Percentiles rank a stretch among this genome's conserved stretches.
These are phyloP conservation scores for Yponomeuta malinellus DNA, from an alignment of 2,888 invertebrate species.

Conservation along the genomic window DNA sequence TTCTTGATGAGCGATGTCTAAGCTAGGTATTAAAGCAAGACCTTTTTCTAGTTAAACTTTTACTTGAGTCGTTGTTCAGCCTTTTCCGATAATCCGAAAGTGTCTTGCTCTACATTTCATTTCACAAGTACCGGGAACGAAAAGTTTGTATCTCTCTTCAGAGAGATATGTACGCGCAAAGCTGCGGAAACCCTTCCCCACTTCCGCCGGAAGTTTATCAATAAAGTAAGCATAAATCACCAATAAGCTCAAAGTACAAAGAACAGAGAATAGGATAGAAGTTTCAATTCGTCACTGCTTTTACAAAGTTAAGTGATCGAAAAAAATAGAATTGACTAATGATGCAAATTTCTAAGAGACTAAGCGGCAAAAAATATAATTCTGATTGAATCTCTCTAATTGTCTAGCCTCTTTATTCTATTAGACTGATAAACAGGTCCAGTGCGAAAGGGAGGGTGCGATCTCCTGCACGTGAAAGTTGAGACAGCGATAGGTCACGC, in stretches of 20 bases:
- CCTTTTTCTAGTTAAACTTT: too few species aligned
- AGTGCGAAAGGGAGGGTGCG: too few species aligned
- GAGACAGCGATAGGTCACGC: too few species aligned
- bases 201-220: constrained; percentile 34
- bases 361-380: too few species aligned
- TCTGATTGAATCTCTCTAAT: too few species aligned
- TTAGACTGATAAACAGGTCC: too few species aligned
- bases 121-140: not conserved
- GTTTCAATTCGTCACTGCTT: not conserved
- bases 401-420: too few species aligned
- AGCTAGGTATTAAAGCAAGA: too few species aligned
- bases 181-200: constrained; percentile 29
- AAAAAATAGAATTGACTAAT: not conserved
- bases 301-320: not conserved
- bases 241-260: not conserved
- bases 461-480: too few species aligned
- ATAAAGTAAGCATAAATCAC: constrained; percentile 31
- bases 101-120: not conserved
- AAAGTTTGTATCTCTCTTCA: constrained; percentile 8
- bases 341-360: too few species aligned
- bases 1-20: too few species aligned
- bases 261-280: not conserved
- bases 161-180: constrained; percentile 21
- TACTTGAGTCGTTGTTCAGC: too few species aligned
- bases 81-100: not conserved